Evolutionary conservation across 1,140 invertebrate species (phyloP).

Genomic region (Leptinotarsa lineolata): DNA sequence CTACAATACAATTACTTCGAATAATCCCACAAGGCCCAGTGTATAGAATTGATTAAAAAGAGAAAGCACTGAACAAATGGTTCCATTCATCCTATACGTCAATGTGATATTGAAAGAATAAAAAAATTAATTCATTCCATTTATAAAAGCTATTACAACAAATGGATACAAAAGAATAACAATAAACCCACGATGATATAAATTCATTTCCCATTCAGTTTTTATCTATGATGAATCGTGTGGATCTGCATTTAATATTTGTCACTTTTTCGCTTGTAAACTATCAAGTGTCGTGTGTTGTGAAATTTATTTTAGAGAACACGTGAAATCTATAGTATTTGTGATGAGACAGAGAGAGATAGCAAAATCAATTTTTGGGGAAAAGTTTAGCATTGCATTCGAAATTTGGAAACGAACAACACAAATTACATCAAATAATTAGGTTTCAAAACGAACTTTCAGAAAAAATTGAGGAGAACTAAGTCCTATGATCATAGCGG

Average conservation of each 20-base stretch:
- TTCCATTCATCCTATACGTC: not conserved
- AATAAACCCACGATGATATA: not conserved
- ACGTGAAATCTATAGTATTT: too few relatives aligned
- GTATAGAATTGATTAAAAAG: slow-evolving; percentile 7
- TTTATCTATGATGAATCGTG: not conserved
- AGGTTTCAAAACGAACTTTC: too few relatives aligned
- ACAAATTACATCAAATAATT: too few relatives aligned
- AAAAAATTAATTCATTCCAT: slow-evolving; percentile 1
- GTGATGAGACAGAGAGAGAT: too few relatives aligned
- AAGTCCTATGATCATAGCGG: too few relatives aligned
- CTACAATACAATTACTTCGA: not conserved
- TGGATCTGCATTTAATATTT: not conserved
- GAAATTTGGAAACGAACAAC: too few relatives aligned
- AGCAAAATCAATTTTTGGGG: too few relatives aligned
- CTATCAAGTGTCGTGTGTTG: not conserved
- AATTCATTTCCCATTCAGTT: not conserved
- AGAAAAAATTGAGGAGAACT: too few relatives aligned
- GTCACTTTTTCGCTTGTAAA: slow-evolving; percentile 1
- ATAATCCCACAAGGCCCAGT: not conserved
- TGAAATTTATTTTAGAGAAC: too few relatives aligned
- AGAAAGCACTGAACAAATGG: not conserved
- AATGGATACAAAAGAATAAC: not conserved
- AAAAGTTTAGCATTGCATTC: too few relatives aligned
- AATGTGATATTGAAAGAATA: slow-evolving; percentile 1
- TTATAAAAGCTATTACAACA: slow-evolving; percentile 6